Base-by-base conservation (phyloP, 2,888 invertebrate species). In the Pachymerium ferrugineum region DNA sequence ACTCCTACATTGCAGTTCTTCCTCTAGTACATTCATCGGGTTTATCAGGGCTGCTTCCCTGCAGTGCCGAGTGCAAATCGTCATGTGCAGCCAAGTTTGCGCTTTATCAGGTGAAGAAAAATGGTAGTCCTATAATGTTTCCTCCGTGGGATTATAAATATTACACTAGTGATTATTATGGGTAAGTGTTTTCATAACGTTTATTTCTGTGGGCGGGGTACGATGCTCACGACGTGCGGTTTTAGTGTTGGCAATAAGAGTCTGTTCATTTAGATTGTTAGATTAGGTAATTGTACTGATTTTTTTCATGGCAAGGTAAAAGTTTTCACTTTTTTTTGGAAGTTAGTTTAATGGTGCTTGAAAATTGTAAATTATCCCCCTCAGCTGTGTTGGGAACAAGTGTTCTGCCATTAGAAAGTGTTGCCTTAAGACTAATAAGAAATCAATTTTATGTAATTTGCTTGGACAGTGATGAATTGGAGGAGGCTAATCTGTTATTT, bases 1-100 rank as follows among this genome's bases (percentile, higher is more conserved):
- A 62, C 62, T 62, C 62, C 62, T 28, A 62, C 62, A 62, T 62
- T 62, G 62, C 62, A 62, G 62, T 62, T 62, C 62, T 62, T 62
- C 62, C 62, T 62, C 28, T 62, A 12, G 1, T 25, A 62, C 62
- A 62, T 62, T 62, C 62, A 62, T 25, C 12, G 62, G 28, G 28
- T 62, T 62, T 62, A 62, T 62, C 62, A 28, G 25, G 8, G 62
- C 28, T 25, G 62, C 62, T 62, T 62, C 28, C 62, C 62, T 25
- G 62, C 62, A 62, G 28, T 28, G 62, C 62, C 28, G n/a, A n/a
- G n/a, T n/a, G n/a, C n/a, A n/a, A n/a, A n/a, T n/a, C n/a, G n/a
- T n/a, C n/a, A n/a, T n/a, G n/a, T n/a, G n/a, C n/a, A n/a, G n/a
- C n/a, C n/a, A n/a, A n/a, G n/a, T n/a, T n/a, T n/a, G n/a, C n/a